These are phyloP conservation scores for Hylaeus volcanicus DNA, from an alignment of 1,140 invertebrate species.

Conservation along the genomic window DNA sequence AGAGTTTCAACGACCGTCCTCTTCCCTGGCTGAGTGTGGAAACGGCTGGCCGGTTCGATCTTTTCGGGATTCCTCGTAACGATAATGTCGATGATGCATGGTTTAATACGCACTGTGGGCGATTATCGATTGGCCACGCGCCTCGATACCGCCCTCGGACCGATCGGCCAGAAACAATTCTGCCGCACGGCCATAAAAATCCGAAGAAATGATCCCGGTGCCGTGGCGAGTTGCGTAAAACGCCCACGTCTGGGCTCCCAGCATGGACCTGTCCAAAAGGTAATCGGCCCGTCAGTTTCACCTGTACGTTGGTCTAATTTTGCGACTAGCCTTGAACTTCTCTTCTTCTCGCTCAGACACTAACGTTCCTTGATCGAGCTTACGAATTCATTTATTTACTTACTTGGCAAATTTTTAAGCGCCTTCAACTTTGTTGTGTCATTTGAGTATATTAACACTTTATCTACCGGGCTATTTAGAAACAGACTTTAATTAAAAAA, in stretches of 20 bases:
- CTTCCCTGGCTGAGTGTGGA: background rate
- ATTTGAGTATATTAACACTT: too few relatives aligned
- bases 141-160: constrained; percentile 59
- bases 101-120: constrained; percentile 59
- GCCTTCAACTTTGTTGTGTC: too few relatives aligned
- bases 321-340: constrained; percentile 12
- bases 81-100: constrained; percentile 61
- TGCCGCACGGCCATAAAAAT: constrained; percentile 45
- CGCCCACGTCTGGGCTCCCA: constrained; percentile 24
- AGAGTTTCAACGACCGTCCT: constrained; percentile 22
- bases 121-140: constrained; percentile 74
- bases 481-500: too few relatives aligned
- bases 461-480: too few relatives aligned
- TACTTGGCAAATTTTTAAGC: too few relatives aligned
- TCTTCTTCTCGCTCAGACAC: background rate
- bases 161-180: constrained; percentile 62
- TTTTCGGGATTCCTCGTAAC: constrained; percentile 53
- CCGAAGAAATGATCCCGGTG: constrained; percentile 32
- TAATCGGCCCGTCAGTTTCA: constrained; percentile 19
- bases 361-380: too few relatives aligned
- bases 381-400: background rate
- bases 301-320: constrained; percentile 40
- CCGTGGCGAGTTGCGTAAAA: constrained; percentile 16
- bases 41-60: constrained; percentile 31
- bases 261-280: background rate